Conservation (phyloP, 2,113 vertebrate genomes). For the Scartelaos histophorus region DNA sequence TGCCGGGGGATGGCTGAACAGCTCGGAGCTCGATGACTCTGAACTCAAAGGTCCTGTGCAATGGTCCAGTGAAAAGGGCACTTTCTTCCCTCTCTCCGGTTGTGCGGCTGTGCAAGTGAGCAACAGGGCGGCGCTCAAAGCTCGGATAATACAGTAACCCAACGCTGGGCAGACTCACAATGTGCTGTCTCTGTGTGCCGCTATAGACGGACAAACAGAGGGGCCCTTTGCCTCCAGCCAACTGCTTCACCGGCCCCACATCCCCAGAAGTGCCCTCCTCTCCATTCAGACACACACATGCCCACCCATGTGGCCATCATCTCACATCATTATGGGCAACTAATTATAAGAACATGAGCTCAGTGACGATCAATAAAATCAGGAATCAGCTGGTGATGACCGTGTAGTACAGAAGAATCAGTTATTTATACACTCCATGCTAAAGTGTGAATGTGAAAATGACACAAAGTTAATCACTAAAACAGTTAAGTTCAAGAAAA, state of each 20-base stretch:
- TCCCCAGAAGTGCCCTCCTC: constrained; percentile 60
- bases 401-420: constrained; percentile 25
- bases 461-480: too few relatives aligned
- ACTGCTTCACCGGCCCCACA: constrained; percentile 56
- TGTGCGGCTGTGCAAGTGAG: constrained; percentile 54
- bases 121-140: constrained; percentile 51
- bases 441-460: not conserved
- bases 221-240: constrained; percentile 64
- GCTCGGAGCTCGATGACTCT: constrained; percentile 58
- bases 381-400: constrained; percentile 19
- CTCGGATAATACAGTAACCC: constrained; percentile 67
- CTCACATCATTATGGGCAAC: constrained; percentile 32
- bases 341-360: constrained; percentile 41
- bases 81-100: constrained; percentile 70
- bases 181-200: constrained; percentile 71
- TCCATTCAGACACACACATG: constrained; percentile 62
- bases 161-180: constrained; percentile 63
- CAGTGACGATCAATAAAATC: constrained; percentile 1
- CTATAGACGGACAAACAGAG: constrained; percentile 68
- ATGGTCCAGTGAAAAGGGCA: constrained; percentile 72
- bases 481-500: not conserved
- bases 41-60: constrained; percentile 59
- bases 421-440: not conserved
- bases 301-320: constrained; percentile 59
- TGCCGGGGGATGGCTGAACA: constrained; percentile 48